phyloP scores from a whole-genome alignment of 2,888 invertebrate genomes.

The Agonopterix alstromeriana region DNA sequence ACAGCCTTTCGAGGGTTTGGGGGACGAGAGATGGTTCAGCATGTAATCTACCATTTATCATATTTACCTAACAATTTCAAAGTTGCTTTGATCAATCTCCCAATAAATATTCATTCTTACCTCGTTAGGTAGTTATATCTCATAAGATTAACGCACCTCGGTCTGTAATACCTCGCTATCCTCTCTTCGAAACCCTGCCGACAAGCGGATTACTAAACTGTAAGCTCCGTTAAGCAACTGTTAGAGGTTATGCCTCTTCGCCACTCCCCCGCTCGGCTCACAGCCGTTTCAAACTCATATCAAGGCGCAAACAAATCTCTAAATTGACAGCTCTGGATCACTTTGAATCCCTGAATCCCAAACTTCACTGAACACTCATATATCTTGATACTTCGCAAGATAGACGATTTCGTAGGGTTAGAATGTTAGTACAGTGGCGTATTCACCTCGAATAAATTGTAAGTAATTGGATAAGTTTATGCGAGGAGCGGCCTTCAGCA shows the following conservation, averaged over 20 bases:
- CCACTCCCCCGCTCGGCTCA: conserved; percentile 13
- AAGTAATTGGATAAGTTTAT: conserved; percentile 51
- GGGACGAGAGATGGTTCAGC: too few species aligned
- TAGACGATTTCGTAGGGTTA: not conserved
- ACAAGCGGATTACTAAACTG: conserved; percentile 37
- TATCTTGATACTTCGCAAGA: not conserved
- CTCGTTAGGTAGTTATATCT: too few species aligned
- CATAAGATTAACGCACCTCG: too few species aligned
- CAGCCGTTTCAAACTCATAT: conserved; percentile 47
- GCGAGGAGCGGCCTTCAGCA: conserved; percentile 25
- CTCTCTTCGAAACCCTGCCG: conserved; percentile 18
- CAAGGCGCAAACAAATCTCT: conserved; percentile 34
- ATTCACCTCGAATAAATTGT: conserved; percentile 27
- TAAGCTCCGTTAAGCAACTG: conserved; percentile 28
- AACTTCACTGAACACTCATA: not conserved
- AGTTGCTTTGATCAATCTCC: too few species aligned
- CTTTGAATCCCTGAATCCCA: not conserved
- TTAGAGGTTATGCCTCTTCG: conserved; percentile 15
- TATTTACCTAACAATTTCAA: too few species aligned
- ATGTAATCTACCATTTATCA: too few species aligned
- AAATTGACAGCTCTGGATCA: not conserved
- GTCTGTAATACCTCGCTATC: not conserved
- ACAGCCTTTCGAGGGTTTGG: too few species aligned
- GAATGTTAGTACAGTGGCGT: not conserved
- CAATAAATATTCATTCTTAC: too few species aligned